Conservation (phyloP, 2,113 vertebrate species). For the Mugil cephalus region DNA sequence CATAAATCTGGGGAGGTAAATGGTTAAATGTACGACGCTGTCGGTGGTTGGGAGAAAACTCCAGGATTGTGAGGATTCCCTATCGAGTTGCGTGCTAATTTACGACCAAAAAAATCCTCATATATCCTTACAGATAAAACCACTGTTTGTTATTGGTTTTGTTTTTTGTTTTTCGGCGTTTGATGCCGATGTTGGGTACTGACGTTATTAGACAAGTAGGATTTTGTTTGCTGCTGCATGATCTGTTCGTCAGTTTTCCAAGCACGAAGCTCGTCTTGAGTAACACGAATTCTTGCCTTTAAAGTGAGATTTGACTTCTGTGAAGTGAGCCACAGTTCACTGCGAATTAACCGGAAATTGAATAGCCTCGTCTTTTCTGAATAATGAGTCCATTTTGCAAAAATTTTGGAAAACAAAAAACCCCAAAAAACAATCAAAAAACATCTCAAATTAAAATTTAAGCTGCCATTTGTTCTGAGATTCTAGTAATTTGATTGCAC, state of each 20-base stretch:
- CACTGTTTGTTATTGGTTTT: too few species aligned
- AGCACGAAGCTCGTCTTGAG: not conserved
- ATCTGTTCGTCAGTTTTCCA: not conserved
- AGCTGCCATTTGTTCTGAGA: too few species aligned
- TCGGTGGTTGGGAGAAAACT: not conserved
- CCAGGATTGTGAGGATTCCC: not conserved
- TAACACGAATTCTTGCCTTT: not conserved
- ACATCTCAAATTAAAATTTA: too few species aligned
- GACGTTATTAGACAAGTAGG: not conserved
- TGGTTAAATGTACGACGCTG: not conserved
- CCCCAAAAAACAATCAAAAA: too few species aligned
- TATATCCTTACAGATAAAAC: too few species aligned
- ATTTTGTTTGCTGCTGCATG: too few species aligned
- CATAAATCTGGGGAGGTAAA: not conserved
- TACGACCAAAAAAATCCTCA: too few species aligned
- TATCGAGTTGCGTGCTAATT: not conserved
- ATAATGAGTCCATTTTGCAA: conserved; percentile 11
- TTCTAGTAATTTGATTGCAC: too few species aligned
- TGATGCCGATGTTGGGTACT: not conserved
- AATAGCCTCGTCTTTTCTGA: conserved; percentile 4
- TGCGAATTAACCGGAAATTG: conserved; percentile 6
- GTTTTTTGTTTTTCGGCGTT: too few species aligned
- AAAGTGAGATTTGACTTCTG: not conserved
- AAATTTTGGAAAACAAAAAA: too few species aligned
- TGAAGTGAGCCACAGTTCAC: conserved; percentile 2